Conservation (phyloP, 2,113 vertebrate species). For the Ginglymostoma cirratum region DNA sequence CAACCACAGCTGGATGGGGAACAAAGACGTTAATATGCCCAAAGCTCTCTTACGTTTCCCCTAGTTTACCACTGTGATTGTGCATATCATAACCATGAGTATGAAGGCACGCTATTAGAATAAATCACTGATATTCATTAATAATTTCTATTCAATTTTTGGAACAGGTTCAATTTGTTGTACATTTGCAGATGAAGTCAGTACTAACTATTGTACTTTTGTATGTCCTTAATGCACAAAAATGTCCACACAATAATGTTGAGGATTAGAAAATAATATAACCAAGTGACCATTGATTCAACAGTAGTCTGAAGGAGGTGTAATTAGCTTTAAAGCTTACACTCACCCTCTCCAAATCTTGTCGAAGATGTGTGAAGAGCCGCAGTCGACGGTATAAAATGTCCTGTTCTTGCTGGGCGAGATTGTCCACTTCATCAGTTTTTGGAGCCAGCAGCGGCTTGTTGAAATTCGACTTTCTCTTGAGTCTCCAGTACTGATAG, state of each 20-base stretch:
- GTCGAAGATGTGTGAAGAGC: slow-evolving; percentile 92
- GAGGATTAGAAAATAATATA: too few relatives aligned
- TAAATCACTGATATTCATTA: background rate
- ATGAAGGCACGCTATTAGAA: background rate
- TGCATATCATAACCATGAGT: background rate
- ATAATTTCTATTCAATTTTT: background rate
- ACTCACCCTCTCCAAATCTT: slow-evolving; percentile 94
- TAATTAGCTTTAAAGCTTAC: background rate
- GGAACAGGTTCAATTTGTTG: background rate
- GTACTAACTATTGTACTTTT: background rate
- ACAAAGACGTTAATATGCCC: background rate
- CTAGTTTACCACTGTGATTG: background rate
- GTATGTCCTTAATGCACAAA: background rate
- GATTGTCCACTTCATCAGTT: slow-evolving; percentile 88
- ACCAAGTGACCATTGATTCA: background rate
- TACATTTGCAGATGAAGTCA: background rate
- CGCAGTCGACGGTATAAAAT: slow-evolving; percentile 86
- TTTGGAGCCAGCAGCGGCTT: slow-evolving; percentile 80
- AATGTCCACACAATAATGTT: background rate
- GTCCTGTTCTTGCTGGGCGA: slow-evolving; percentile 94
- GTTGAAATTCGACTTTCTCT: slow-evolving; percentile 86
- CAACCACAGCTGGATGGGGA: background rate
- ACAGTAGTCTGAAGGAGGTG: background rate
- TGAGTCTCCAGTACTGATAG: slow-evolving; percentile 95
- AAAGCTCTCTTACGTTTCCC: background rate